Base-by-base conservation (phyloP, 37 sponge, comb jelly and placozoan genomes). In the Haliclona indistincta region DNA sequence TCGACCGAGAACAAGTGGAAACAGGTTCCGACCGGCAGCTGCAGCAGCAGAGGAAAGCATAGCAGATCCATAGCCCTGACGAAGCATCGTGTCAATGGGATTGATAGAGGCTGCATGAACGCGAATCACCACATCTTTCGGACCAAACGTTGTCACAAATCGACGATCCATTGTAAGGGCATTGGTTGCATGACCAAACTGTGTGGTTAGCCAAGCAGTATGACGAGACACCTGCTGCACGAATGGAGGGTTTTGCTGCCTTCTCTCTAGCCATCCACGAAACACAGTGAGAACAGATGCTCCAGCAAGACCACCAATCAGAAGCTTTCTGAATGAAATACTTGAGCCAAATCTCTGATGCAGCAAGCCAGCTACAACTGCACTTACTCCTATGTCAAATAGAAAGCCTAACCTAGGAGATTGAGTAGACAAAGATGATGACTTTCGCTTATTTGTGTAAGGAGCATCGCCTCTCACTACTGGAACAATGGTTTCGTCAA, bases 1-100 rank as follows among this genome's bases (percentile, higher is more conserved):
- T 56, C 91, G 67, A 15, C 95, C 95, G 11, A 94, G 70, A 28
- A 86, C 45, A 7, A 77, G 79, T 45, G 95, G 95, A 44, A 90
- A 84, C 25, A 66, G 1, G 44, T 29, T 38, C 42, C 37, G 38
- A 56, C 51, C 1, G 22, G 40, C 56, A 43, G 37, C 54, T 25
- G 38, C 13, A n/a, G n/a, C n/a, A 4, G 69, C 64, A 1, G 22
- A 54, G 30, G 42, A 33, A 10, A 81, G 25, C n/a, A 79, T 19
- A 0, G 56, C 0, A 42, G 70, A 32, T 15, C 88, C 80, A 79
- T 83, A 92, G 6, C 88, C 88, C 56, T 36, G 11, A 5, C 81
- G 45, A 67, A 92, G 79, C 37, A 68, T 60, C 3, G 83, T 51
- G 44, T 92, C 93, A 11, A 92, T 52, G 11, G 75, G 84, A 54